These are phyloP conservation scores for Hydropsyche betteni DNA, from an alignment of 2,888 invertebrate species.

Conservation along the genomic window DNA sequence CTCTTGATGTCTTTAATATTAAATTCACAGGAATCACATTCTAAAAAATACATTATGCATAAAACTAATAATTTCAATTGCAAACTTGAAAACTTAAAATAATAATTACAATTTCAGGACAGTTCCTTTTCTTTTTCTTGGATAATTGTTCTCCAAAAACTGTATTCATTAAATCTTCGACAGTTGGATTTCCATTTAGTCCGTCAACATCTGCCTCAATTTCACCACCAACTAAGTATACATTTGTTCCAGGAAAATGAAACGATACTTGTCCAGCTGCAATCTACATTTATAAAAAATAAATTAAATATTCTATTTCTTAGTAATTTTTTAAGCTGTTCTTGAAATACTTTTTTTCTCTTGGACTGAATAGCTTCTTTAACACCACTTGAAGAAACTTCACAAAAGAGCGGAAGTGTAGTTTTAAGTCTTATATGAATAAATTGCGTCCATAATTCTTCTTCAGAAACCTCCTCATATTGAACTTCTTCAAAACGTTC, in stretches of 20 bases:
- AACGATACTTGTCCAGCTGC: constrained; percentile 79
- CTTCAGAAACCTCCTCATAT: constrained; percentile 70
- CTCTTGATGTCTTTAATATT: constrained; percentile 70
- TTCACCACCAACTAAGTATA: constrained; percentile 72
- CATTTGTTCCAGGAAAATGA: constrained; percentile 70
- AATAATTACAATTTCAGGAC: constrained; percentile 55
- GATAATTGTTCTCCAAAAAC: constrained; percentile 59
- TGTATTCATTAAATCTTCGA: constrained; percentile 65
- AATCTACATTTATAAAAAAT: constrained; percentile 59
- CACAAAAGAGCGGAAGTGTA: constrained; percentile 71
- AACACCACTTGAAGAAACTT: constrained; percentile 67
- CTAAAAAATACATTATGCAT: constrained; percentile 57
- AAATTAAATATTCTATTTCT: background rate
- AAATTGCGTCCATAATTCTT: constrained; percentile 75
- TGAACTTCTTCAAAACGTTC: constrained; percentile 74
- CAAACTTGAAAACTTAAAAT: background rate
- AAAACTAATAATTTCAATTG: background rate
- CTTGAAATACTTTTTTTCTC: constrained; percentile 68
- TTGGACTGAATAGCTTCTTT: constrained; percentile 71
- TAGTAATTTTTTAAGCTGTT: no score
- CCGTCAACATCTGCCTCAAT: constrained; percentile 68
- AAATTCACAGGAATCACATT: constrained; percentile 70
- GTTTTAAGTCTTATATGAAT: constrained; percentile 75
- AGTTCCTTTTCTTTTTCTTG: constrained; percentile 62
- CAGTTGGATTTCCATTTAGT: constrained; percentile 63